Conservation (phyloP, 2,888 invertebrate genomes). For the Hydrotaea diabolus region DNA sequence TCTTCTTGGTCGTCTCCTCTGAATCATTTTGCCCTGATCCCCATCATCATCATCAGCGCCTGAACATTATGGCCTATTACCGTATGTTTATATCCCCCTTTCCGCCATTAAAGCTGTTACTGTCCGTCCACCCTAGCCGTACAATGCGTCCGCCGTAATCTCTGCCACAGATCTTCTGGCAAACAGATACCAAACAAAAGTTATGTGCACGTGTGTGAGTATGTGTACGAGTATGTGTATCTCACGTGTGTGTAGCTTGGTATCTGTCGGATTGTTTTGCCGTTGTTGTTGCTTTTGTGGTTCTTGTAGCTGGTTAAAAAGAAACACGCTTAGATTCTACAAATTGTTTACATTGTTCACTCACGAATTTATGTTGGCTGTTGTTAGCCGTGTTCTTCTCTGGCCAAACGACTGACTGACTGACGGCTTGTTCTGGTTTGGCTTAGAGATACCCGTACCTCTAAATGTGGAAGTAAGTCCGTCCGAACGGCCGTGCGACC, state of each 20-base stretch:
- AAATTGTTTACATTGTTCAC: slow-evolving; percentile 48
- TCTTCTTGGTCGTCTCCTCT: neutral
- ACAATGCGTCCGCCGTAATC: slow-evolving; percentile 17
- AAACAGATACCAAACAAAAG: neutral
- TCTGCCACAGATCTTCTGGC: slow-evolving; percentile 2
- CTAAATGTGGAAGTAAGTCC: neutral
- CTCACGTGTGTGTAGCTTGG: slow-evolving; percentile 2
- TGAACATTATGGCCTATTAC: slow-evolving; percentile 36
- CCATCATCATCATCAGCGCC: neutral
- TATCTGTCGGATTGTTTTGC: neutral
- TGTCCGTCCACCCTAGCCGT: neutral
- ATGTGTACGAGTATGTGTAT: neutral
- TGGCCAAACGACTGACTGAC: neutral
- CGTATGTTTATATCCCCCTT: neutral
- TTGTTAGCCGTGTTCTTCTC: neutral
- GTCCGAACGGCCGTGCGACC: neutral
- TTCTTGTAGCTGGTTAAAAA: slow-evolving; percentile 32
- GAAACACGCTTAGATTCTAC: slow-evolving; percentile 35
- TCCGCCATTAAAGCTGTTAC: neutral
- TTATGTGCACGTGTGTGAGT: too few relatives aligned
- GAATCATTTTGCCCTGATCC: neutral
- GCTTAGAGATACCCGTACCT: slow-evolving; percentile 9
- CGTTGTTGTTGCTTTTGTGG: slow-evolving; percentile 12
- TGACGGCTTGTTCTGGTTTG: slow-evolving; percentile 4
- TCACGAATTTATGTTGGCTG: slow-evolving; percentile 18